Percentiles rank a stretch among this genome's conserved stretches.
phyloP scores from a whole-genome alignment of 2,113 vertebrate genomes.

The Patagioenas fasciata region DNA sequence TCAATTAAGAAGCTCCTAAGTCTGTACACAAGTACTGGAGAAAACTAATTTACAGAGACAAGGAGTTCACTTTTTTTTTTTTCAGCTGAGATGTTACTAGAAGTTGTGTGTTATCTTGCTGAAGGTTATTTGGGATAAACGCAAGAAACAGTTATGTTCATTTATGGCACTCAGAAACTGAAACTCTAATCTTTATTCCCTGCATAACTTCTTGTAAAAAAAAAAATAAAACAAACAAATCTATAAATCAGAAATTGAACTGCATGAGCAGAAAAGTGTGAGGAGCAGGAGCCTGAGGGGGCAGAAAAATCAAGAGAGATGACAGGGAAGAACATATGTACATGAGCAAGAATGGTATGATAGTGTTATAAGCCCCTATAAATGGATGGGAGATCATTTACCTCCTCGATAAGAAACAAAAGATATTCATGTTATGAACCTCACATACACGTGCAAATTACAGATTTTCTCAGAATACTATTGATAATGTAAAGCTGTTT shows the following conservation, averaged over 20 bases:
- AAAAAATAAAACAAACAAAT: not conserved
- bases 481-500: not conserved
- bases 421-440: not conserved
- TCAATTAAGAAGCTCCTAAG: not conserved
- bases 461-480: not conserved
- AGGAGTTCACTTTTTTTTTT: not conserved
- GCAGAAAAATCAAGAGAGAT: not conserved
- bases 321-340: not conserved
- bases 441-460: not conserved
- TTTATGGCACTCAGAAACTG: not conserved
- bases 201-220: not conserved
- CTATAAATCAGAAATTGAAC: not conserved
- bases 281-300: not conserved
- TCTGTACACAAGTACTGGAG: not conserved
- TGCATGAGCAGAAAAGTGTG: not conserved
- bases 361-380: not conserved
- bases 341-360: not conserved
- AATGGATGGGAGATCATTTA: not conserved
- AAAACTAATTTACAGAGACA: not conserved
- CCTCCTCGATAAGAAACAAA: rapidly evolving
- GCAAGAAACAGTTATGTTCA: not conserved
- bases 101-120: not conserved
- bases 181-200: not conserved
- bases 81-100: not conserved
- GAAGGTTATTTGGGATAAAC: not conserved